Evolutionary conservation across 2,797 vertebrate species (phyloP).

Genomic region (Enteromius anoplus): DNA sequence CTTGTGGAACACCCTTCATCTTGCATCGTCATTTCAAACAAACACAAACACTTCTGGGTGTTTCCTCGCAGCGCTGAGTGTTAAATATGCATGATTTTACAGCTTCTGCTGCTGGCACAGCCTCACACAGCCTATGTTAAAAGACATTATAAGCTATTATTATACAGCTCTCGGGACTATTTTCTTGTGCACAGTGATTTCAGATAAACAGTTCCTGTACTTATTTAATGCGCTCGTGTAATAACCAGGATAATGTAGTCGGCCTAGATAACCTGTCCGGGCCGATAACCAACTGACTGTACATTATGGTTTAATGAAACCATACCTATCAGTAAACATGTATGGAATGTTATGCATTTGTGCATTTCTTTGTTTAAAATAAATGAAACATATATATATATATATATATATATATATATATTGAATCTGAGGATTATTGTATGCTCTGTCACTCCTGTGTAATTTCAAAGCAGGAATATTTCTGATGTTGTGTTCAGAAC

Average conservation of each 20-base stretch:
- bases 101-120: background rate
- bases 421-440: background rate
- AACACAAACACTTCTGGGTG: background rate
- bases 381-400: background rate
- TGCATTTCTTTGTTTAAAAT: background rate
- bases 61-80: background rate
- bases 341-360: background rate
- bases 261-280: too few species aligned
- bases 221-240: background rate
- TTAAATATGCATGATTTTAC: slow-evolving; percentile 1
- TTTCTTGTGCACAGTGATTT: background rate
- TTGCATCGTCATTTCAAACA: background rate
- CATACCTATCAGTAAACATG: background rate
- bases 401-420: too few species aligned
- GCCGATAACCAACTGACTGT: too few species aligned
- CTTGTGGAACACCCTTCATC: background rate
- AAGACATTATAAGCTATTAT: background rate
- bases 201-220: background rate
- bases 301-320: too few species aligned
- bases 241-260: too few species aligned
- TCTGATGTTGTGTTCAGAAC: background rate
- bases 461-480: background rate
- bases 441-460: background rate
- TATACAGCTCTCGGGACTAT: background rate
- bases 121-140: background rate